A percentile compares a stretch with the other conserved stretches of the same genome.
Evolutionary conservation across 35 echinoderm and acorn worm genomes (phyloP).

Genomic region (Ophiothrix spiculata): DNA sequence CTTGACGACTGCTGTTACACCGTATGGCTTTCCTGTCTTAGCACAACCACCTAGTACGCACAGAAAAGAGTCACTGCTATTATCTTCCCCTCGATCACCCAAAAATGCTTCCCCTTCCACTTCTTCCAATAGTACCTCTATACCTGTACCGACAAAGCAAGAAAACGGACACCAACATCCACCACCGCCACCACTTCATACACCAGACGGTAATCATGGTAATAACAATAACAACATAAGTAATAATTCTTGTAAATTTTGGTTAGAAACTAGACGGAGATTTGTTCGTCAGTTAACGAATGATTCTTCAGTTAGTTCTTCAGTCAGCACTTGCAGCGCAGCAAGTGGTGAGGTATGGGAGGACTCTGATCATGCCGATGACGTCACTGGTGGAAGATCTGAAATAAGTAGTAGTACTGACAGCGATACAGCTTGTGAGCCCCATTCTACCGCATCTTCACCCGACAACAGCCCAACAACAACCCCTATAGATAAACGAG

Average conservation of each 20-base stretch:
- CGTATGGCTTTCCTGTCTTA: constrained; percentile 49
- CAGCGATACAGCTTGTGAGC: neutral
- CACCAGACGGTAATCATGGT: too few relatives aligned
- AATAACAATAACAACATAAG: too few relatives aligned
- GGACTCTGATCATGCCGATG: neutral
- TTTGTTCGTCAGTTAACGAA: constrained; percentile 1
- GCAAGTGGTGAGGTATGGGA: neutral
- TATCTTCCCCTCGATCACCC: neutral
- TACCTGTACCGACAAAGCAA: neutral
- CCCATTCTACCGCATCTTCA: neutral
- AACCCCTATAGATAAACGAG: neutral
- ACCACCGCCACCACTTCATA: neutral
- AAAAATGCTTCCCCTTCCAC: neutral
- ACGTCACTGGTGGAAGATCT: neutral
- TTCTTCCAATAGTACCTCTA: neutral
- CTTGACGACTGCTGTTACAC: constrained; percentile 28
- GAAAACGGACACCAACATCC: neutral
- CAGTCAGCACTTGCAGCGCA: neutral
- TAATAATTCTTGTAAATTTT: neutral
- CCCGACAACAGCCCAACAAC: neutral
- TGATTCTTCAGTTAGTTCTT: constrained; percentile 13
- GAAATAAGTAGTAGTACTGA: neutral
- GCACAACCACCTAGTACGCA: neutral
- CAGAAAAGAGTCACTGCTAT: constrained; percentile 39
- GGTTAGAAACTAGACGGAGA: neutral